Conservation (phyloP, 2,113 vertebrate genomes). For the Nerophis lumbriciformis region DNA sequence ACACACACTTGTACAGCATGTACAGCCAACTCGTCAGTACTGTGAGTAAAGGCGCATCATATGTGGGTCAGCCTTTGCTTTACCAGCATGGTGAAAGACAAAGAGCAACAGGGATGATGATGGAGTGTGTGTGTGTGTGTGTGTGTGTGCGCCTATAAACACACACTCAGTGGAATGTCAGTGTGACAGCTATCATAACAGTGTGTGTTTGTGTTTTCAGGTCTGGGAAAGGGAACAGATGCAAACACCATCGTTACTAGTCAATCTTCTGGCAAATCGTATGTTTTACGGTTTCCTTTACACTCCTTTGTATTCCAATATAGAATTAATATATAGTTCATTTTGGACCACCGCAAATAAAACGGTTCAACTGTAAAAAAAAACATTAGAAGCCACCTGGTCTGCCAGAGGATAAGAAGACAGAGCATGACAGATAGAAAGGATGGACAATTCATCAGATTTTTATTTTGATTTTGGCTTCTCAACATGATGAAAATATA, state of each 20-base stretch:
- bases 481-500: no score
- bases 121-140: constrained; percentile 39
- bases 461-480: no score
- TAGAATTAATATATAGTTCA: no score
- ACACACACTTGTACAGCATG: constrained; percentile 7
- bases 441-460: no score
- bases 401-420: no score
- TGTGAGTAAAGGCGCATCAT: constrained; percentile 45
- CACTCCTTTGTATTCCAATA: no score
- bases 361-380: no score
- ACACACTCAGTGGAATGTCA: constrained; percentile 37
- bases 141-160: constrained; percentile 27
- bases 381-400: no score
- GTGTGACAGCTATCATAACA: constrained; percentile 28
- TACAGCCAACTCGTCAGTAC: constrained; percentile 14
- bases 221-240: constrained; percentile 30
- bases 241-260: constrained; percentile 8
- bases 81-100: constrained; percentile 37
- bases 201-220: constrained; percentile 39
- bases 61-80: constrained; percentile 57
- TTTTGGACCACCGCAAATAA: no score
- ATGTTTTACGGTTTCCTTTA: no score
- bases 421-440: no score
- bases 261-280: constrained; percentile 6
- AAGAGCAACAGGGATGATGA: constrained; percentile 53